A percentile compares a stretch with the other conserved stretches of the same genome.
These are phyloP conservation scores for Nesoenas mayeri DNA, from an alignment of 2,113 vertebrate species.

Conservation along the genomic window DNA sequence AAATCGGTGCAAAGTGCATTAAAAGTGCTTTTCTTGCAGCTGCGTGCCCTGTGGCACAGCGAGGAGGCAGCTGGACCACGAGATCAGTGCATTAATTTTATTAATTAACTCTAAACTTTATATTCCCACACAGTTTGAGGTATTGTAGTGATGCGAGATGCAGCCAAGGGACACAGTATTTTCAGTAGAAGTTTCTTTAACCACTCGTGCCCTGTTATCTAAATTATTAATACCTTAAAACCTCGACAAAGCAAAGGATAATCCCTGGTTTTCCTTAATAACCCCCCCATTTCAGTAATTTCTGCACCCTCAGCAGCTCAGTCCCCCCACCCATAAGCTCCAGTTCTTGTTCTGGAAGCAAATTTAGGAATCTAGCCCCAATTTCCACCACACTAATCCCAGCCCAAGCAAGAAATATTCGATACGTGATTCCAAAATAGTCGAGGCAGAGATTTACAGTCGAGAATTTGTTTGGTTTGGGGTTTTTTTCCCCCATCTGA, in stretches of 20 bases:
- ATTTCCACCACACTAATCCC: fast-evolving
- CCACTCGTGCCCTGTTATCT: fast-evolving
- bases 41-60: no score
- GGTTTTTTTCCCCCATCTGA: background rate
- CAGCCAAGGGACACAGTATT: no score
- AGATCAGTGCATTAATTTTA: background rate
- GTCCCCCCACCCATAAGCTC: background rate
- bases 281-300: background rate
- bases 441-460: no score
- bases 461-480: no score
- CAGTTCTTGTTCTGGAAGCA: background rate
- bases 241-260: fast-evolving
- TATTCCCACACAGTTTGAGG: fast-evolving
- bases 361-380: fast-evolving
- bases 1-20: no score
- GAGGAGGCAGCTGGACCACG: no score
- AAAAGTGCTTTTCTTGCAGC: no score
- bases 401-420: background rate
- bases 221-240: background rate
- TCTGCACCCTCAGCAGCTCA: background rate
- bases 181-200: background rate
- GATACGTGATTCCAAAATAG: background rate
- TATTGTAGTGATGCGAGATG: fast-evolving
- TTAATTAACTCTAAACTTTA: background rate
- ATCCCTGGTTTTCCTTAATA: background rate